Evolutionary conservation across 2,797 vertebrate genomes (phyloP), one percentile per base, ranked within the genome.

Genomic region (Chaenodraco wilsoni): DNA sequence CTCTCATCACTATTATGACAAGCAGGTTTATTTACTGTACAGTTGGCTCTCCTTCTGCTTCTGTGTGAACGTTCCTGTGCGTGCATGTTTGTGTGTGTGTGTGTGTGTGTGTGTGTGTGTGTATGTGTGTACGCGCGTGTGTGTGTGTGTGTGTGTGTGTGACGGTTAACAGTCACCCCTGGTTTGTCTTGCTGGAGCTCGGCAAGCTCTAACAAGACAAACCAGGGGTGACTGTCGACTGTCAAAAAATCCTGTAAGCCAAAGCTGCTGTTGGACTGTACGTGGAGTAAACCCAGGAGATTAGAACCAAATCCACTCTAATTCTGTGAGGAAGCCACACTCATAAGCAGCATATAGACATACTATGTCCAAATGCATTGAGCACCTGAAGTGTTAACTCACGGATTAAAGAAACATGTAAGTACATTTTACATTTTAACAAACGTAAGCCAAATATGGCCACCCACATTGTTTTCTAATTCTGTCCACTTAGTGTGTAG

Each of bases 21-120:
- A 90, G 91, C 83, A 77, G 86, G 78, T 91, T 91, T 91, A 89
- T 93, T 91, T 93, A 89, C 87, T 84, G 83, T 89, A 88, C 88
- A 86, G 82, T 83, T 88, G 85, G 82, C 81, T 78, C 79, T 79
- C 66, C 52, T 73, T 77, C 71, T 54, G 73, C 71, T 80, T 65
- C 50, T 62, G 19, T 21, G 37, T 19, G 59, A 13, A 13, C 14
- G 45, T 37, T 13, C 67, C 57, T 61, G 41, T 55, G 58, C 64
- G 68, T 67, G 59, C n/a, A 15, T 33, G 41, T 52, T 5, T 58
- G 61, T 54, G 45, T 46, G 45, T 33, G 16, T 68, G 61, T 15
- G 48, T 65, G 19, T 23, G 56, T 14, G 62, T 43, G 27, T 40
- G 45, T 40, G 37, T 40, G 54, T 14, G 52, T 37, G 50, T 46